phyloP scores from a whole-genome alignment of 2,113 vertebrate genomes.

The Anolis carolinensis region DNA sequence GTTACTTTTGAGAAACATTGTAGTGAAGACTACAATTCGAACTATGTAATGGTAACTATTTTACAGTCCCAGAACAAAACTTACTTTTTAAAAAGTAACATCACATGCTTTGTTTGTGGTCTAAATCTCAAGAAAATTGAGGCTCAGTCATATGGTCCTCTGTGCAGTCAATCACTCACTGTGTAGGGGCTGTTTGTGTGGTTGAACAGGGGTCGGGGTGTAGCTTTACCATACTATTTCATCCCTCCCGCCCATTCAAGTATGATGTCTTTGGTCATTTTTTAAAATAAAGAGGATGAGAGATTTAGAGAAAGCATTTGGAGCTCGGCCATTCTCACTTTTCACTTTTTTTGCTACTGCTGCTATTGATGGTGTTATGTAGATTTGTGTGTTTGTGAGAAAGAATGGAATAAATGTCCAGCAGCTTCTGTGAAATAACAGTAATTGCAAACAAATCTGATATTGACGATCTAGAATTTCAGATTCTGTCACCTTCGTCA shows the following conservation, averaged over 20 bases:
- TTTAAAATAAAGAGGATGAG: neutral
- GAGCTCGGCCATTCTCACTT: neutral
- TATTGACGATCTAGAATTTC: neutral
- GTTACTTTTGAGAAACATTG: no score
- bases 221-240: neutral
- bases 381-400: neutral
- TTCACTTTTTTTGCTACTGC: neutral
- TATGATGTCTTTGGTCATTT: neutral
- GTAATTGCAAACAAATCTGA: neutral
- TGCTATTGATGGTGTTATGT: neutral
- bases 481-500: neutral
- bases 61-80: no score
- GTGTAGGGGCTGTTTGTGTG: neutral
- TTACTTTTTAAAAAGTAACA: no score
- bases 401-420: neutral
- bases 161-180: no score
- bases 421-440: neutral
- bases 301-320: neutral
- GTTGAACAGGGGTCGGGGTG: neutral
- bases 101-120: no score
- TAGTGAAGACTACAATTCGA: no score
- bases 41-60: no score
- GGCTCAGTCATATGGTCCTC: no score
- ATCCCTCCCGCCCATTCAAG: neutral
- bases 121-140: no score